Percentiles rank a stretch among this genome's conserved stretches.
Conservation (phyloP, 2,797 vertebrate genomes). For the Esox lucius region DNA sequence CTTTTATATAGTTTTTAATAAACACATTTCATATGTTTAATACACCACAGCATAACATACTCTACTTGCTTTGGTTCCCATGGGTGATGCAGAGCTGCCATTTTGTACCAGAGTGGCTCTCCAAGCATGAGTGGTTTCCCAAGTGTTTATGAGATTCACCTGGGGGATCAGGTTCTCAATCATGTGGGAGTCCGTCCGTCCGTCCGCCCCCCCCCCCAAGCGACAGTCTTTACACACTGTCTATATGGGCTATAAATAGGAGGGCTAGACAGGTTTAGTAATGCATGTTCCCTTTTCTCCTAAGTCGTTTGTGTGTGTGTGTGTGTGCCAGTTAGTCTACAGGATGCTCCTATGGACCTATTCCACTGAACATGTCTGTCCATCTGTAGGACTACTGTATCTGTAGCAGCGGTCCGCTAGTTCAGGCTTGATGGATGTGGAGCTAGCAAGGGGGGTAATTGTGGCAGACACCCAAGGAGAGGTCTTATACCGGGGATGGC, state of each 20-base stretch:
- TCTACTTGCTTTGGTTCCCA: conserved; percentile 20
- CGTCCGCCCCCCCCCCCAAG: background rate
- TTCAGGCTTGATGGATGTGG: conserved; percentile 55
- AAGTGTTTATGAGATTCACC: background rate
- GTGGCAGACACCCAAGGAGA: conserved; percentile 31
- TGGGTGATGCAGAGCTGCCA: conserved; percentile 11
- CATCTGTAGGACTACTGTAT: background rate
- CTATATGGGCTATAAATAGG: background rate
- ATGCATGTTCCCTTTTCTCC: background rate
- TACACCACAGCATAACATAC: background rate
- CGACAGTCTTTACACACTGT: background rate
- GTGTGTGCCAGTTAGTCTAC: conserved; percentile 1
- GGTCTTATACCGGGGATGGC: conserved; percentile 47
- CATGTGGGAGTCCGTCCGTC: background rate
- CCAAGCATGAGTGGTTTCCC: conserved; percentile 27
- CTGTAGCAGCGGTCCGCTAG: background rate
- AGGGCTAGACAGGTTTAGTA: background rate
- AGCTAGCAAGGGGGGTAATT: conserved; percentile 56
- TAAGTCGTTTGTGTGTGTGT: background rate
- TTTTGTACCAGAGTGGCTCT: conserved; percentile 25
- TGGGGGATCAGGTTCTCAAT: background rate
- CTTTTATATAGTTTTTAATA: no score
- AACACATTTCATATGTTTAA: no score
- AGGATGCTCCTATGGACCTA: background rate
- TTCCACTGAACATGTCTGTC: background rate